These are phyloP conservation scores for Craniophora ligustri DNA, from an alignment of 2,888 invertebrate species.

Conservation along the genomic window DNA sequence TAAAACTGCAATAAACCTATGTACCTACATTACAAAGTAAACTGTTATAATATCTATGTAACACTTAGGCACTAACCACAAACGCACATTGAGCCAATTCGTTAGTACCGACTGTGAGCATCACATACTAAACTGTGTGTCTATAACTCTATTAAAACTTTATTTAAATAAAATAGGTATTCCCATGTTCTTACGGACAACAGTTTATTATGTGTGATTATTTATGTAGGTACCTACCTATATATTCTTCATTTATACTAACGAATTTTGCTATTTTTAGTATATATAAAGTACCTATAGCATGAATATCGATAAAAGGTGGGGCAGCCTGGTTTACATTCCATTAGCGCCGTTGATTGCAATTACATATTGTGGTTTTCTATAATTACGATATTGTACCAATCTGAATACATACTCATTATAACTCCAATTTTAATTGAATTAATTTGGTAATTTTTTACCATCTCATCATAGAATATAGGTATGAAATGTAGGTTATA, in stretches of 20 bases:
- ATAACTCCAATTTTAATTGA: constrained; percentile 7
- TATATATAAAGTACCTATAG: constrained; percentile 29
- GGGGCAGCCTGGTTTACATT: constrained; percentile 28
- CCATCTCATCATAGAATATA: constrained; percentile 37
- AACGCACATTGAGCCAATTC: background rate
- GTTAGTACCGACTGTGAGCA: background rate
- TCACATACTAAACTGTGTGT: background rate
- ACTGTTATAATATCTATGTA: too few relatives aligned
- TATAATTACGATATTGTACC: constrained; percentile 14
- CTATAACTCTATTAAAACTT: constrained; percentile 4
- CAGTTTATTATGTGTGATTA: constrained; percentile 19
- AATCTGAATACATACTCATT: background rate
- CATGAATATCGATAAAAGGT: constrained; percentile 37
- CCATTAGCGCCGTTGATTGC: constrained; percentile 36
- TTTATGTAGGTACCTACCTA: too few relatives aligned
- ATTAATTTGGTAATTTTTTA: constrained; percentile 11
- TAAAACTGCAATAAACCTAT: too few relatives aligned
- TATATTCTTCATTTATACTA: too few relatives aligned
- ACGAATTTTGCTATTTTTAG: constrained; percentile 14
- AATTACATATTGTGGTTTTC: constrained; percentile 32
- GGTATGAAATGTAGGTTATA: constrained; percentile 37
- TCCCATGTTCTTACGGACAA: constrained; percentile 8
- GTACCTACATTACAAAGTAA: too few relatives aligned
- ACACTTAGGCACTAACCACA: background rate
- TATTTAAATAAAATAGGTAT: constrained; percentile 23